Evolutionary conservation across 2,113 vertebrate genomes (phyloP).

Genomic region (Desmodus rotundus): DNA sequence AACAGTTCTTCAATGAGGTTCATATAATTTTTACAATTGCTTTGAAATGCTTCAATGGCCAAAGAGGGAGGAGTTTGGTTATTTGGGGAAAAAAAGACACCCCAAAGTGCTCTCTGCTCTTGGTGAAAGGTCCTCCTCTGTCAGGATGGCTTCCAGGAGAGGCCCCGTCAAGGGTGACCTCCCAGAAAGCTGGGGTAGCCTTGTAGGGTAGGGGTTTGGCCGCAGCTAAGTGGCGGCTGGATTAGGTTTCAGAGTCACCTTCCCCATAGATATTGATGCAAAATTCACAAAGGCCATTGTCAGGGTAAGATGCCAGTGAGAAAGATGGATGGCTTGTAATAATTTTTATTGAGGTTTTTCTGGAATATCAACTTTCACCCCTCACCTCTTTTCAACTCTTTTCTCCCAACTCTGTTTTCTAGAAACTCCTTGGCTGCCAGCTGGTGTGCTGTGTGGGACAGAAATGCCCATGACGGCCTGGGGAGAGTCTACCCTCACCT

Average conservation of each 20-base stretch:
- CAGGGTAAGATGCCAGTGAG: constrained; percentile 77
- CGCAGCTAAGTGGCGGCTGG: constrained; percentile 66
- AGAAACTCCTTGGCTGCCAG: constrained; percentile 68
- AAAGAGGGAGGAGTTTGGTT: neutral
- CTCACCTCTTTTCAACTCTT: constrained; percentile 52
- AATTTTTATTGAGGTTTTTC: constrained; percentile 84
- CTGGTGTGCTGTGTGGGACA: constrained; percentile 73
- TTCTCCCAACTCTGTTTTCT: constrained; percentile 41
- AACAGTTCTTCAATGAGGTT: constrained; percentile 71
- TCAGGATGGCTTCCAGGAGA: neutral
- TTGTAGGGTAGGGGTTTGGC: constrained; percentile 39
- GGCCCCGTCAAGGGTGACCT: neutral
- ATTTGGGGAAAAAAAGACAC: neutral
- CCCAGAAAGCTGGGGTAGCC: neutral
- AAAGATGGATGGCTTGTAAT: constrained; percentile 83
- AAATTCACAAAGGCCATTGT: constrained; percentile 78
- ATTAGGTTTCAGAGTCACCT: constrained; percentile 79
- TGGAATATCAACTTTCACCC: constrained; percentile 82
- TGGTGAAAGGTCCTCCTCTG: neutral
- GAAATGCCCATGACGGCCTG: constrained; percentile 71
- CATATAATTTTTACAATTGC: constrained; percentile 68
- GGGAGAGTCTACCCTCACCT: constrained; percentile 69
- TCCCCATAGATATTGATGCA: constrained; percentile 73
- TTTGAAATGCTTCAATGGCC: constrained; percentile 65
- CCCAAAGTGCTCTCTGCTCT: neutral